phyloP scores from a whole-genome alignment of 2,797 vertebrate species.

The Smutsia temminckii region DNA sequence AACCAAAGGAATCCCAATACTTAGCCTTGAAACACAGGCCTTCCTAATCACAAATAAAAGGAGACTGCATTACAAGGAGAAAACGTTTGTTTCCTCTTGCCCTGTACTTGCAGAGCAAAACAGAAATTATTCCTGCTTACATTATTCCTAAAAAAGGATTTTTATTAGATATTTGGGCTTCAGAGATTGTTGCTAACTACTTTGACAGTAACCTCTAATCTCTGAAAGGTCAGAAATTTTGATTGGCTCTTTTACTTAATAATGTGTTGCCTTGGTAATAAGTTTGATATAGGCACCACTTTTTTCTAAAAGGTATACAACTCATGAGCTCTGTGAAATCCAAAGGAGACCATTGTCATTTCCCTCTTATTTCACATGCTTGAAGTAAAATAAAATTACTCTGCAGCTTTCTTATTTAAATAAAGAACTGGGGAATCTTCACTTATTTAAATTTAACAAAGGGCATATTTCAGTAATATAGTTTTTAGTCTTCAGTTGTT shows the following conservation, averaged over 20 bases:
- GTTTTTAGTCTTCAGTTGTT: background rate
- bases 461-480: background rate
- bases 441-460: conserved; percentile 28
- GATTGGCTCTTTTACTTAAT: background rate
- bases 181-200: background rate
- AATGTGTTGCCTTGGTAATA: background rate
- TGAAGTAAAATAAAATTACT: conserved; percentile 24
- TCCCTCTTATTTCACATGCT: background rate
- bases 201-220: background rate
- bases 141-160: conserved; percentile 16
- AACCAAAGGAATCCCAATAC: background rate
- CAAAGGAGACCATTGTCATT: conserved; percentile 22
- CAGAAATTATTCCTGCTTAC: background rate
- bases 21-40: background rate
- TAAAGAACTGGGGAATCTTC: background rate
- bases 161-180: background rate
- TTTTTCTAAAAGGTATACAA: background rate
- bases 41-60: background rate
- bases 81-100: background rate
- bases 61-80: background rate
- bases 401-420: conserved; percentile 35
- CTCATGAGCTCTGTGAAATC: background rate
- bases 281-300: background rate
- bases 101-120: background rate
- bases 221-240: background rate